phyloP scores from a whole-genome alignment of 1,140 invertebrate species.

The Cherax quadricarinatus region DNA sequence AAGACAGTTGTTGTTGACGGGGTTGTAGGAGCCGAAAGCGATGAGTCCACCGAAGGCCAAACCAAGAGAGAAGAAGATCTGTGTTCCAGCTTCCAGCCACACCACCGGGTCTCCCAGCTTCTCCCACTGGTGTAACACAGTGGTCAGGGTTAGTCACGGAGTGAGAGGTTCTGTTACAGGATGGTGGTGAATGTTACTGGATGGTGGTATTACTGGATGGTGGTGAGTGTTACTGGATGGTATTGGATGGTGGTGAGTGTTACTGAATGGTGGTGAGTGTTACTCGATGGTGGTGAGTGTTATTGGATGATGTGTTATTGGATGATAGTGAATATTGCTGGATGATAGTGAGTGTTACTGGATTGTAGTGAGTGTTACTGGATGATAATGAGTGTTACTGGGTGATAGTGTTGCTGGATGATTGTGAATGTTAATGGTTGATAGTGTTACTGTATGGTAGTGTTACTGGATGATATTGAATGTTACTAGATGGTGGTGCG shows the following conservation, averaged over 20 bases:
- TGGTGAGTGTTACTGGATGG: not conserved
- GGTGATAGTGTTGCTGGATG: no score
- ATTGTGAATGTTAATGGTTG: no score
- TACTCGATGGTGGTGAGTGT: no score
- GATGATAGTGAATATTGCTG: no score
- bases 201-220: no score
- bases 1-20: slow-evolving; percentile 92
- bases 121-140: slow-evolving; percentile 76
- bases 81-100: slow-evolving; percentile 95
- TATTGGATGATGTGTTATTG: no score
- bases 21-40: slow-evolving; percentile 94
- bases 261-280: not conserved
- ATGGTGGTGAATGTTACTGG: not conserved
- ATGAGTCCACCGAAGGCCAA: slow-evolving; percentile 94
- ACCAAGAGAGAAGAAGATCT: slow-evolving; percentile 97
- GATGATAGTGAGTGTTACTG: no score
- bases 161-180: not conserved
- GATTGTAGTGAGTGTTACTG: no score
- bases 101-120: slow-evolving; percentile 88
- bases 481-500: no score
- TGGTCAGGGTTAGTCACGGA: not conserved
- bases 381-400: no score
- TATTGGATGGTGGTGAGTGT: not conserved
- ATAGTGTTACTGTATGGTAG: no score
- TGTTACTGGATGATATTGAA: no score